Conservation (phyloP, 2,113 vertebrate species). For the Campylomormyrus tamandua region DNA sequence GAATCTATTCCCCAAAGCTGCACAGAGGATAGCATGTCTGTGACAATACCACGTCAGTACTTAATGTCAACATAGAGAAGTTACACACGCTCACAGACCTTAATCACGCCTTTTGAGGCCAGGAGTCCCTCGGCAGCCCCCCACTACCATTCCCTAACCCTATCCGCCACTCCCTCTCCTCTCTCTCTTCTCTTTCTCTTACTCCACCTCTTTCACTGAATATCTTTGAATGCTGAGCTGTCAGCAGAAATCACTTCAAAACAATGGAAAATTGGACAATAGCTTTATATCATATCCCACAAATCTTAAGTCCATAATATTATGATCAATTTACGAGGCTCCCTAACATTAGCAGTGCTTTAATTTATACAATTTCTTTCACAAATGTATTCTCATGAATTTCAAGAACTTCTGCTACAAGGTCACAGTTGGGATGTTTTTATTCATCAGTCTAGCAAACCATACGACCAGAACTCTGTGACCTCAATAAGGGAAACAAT, state of each 20-base stretch:
- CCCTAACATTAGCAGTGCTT: background rate
- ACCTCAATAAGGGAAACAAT: background rate
- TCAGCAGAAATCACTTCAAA: background rate
- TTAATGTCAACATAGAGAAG: background rate
- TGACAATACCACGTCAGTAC: background rate
- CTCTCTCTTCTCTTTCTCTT: background rate
- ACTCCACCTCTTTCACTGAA: background rate
- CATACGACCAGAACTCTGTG: background rate
- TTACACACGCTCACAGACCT: background rate
- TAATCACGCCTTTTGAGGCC: background rate
- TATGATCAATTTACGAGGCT: background rate
- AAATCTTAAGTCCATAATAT: background rate
- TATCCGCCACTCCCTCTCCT: background rate
- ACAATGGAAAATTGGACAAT: background rate
- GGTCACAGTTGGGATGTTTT: background rate
- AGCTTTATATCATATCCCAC: background rate
- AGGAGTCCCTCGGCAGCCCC: background rate
- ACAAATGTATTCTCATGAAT: background rate
- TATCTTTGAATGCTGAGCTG: background rate
- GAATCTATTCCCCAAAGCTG: background rate
- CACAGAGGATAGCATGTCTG: background rate
- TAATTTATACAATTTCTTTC: background rate
- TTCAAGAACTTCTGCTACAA: background rate
- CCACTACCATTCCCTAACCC: background rate
- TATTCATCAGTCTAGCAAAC: background rate